These are phyloP conservation scores for Phaethon lepturus DNA, from an alignment of 2,113 vertebrate species.

Conservation along the genomic window DNA sequence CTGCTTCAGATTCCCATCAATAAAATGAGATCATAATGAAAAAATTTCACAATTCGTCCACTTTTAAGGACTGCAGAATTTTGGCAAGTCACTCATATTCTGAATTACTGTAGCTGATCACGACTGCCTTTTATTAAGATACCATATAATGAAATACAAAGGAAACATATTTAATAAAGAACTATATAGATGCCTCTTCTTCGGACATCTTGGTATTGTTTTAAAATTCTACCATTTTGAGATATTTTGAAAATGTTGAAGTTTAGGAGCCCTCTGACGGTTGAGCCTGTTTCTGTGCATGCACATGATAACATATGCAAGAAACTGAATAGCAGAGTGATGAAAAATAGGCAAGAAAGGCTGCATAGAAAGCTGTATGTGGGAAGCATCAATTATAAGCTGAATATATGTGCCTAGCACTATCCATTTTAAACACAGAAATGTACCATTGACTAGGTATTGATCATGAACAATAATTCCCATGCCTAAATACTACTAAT, in stretches of 20 bases:
- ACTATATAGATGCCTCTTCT: neutral
- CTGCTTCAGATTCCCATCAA: neutral
- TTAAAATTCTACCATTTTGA: neutral
- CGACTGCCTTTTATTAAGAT: neutral
- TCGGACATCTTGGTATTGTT: neutral
- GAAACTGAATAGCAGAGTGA: conserved; percentile 18
- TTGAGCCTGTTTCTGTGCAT: neutral
- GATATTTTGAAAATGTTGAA: neutral
- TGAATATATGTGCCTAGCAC: conserved; percentile 10
- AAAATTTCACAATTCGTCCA: neutral
- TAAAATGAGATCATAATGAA: neutral
- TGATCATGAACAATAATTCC: conserved; percentile 56
- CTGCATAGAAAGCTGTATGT: conserved; percentile 33
- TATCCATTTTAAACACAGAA: conserved; percentile 60
- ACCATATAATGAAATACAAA: neutral
- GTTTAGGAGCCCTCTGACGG: neutral
- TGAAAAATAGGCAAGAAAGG: conserved; percentile 8
- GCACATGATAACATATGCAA: neutral
- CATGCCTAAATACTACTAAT: neutral
- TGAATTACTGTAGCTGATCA: neutral
- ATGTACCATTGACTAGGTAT: conserved; percentile 56
- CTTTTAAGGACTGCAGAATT: neutral
- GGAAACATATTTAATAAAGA: neutral
- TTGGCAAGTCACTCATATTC: neutral
- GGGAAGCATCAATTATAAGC: conserved; percentile 43